These are phyloP conservation scores for Lasioglossum baleicum DNA, from an alignment of 1,140 invertebrate genomes.

Conservation along the genomic window DNA sequence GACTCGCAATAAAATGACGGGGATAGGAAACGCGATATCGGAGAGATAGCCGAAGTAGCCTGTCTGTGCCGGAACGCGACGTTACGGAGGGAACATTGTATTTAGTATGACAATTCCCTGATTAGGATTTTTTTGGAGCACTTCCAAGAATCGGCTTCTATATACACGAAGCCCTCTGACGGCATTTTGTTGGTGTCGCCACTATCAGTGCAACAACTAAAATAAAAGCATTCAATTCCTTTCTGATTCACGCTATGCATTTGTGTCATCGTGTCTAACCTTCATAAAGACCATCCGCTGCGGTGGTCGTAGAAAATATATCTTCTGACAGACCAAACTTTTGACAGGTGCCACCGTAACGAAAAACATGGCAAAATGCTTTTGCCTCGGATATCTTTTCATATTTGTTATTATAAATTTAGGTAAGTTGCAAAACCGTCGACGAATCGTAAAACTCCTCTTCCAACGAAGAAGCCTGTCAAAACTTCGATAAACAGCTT, in stretches of 20 bases:
- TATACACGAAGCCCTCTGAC: background rate
- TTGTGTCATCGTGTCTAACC: constrained; percentile 27
- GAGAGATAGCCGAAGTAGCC: too few relatives aligned
- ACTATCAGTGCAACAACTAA: background rate
- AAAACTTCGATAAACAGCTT: background rate
- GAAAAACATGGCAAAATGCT: constrained; percentile 45
- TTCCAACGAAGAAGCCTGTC: background rate
- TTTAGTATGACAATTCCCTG: background rate
- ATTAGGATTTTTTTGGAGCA: background rate
- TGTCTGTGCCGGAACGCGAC: too few relatives aligned
- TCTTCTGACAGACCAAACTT: background rate
- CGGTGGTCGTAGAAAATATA: constrained; percentile 4
- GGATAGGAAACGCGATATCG: too few relatives aligned
- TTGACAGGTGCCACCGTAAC: constrained; percentile 12
- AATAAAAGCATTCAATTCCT: constrained; percentile 17
- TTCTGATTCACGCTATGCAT: constrained; percentile 40
- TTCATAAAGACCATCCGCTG: constrained; percentile 2
- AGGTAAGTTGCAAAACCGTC: constrained; percentile 37
- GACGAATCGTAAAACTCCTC: background rate
- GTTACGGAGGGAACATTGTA: too few relatives aligned
- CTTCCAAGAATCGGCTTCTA: background rate
- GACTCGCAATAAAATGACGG: too few relatives aligned
- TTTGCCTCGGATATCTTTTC: constrained; percentile 44
- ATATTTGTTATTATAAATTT: constrained; percentile 47
- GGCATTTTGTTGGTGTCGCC: background rate